These are phyloP conservation scores for Dynastes hyllus DNA, from an alignment of 2,888 invertebrate species.

Conservation along the genomic window DNA sequence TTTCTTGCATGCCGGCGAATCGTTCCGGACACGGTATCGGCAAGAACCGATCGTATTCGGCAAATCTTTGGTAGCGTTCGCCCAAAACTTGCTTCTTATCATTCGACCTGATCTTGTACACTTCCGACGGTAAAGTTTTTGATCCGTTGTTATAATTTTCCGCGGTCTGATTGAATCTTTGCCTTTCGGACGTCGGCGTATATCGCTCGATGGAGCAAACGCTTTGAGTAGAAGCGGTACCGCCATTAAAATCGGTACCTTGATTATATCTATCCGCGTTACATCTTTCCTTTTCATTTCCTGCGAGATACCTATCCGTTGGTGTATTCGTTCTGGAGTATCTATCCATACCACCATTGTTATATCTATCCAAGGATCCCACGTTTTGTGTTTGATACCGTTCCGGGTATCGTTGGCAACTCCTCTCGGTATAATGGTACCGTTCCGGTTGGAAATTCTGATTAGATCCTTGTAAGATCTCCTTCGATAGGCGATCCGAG, in stretches of 20 bases:
- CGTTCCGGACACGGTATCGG: constrained; percentile 69
- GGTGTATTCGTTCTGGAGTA: constrained; percentile 67
- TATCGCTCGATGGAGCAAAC: constrained; percentile 64
- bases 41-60: constrained; percentile 63
- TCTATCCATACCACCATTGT: constrained; percentile 61
- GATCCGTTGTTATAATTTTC: constrained; percentile 65
- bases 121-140: constrained; percentile 69
- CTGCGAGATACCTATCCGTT: constrained; percentile 63
- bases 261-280: constrained; percentile 54
- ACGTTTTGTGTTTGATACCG: constrained; percentile 59
- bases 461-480: constrained; percentile 47
- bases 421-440: constrained; percentile 58
- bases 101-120: constrained; percentile 64
- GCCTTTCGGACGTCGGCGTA: constrained; percentile 63
- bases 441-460: constrained; percentile 61
- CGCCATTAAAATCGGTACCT: constrained; percentile 50
- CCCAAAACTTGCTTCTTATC: constrained; percentile 68
- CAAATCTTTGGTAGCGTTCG: constrained; percentile 47
- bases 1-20: constrained; percentile 64
- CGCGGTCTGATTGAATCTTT: constrained; percentile 64
- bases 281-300: constrained; percentile 65
- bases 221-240: constrained; percentile 60
- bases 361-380: constrained; percentile 67
- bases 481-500: constrained; percentile 63
- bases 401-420: constrained; percentile 60